Conservation (phyloP, 2,113 vertebrate species). For the Siniperca chuatsi region DNA sequence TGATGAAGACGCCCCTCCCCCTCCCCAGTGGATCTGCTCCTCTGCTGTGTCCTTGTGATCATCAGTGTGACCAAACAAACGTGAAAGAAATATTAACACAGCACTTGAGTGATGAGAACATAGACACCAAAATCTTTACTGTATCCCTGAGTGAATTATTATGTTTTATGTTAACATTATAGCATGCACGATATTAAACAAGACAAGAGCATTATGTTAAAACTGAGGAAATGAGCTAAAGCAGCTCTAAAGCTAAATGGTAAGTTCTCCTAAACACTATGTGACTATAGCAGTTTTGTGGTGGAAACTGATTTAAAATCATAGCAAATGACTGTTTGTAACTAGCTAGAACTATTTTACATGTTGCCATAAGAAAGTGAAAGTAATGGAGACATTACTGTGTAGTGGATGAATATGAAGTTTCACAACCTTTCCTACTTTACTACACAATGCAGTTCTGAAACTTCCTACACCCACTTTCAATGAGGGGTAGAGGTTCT, state of each 20-base stretch:
- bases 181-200: background rate
- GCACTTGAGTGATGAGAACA: background rate
- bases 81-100: background rate
- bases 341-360: background rate
- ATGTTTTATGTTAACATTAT: background rate
- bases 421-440: too few relatives aligned
- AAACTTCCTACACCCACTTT: background rate
- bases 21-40: background rate
- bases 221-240: background rate
- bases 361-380: background rate
- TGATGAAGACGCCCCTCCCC: background rate
- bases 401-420: too few relatives aligned
- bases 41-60: slow-evolving; percentile 1
- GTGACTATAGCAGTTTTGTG: background rate
- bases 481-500: too few relatives aligned
- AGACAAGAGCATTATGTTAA: background rate
- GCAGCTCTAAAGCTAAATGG: background rate
- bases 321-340: too few relatives aligned
- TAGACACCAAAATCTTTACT: background rate
- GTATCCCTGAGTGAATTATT: background rate
- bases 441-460: background rate
- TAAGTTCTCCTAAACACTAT: background rate
- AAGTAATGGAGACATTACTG: too few relatives aligned
- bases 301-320: background rate
- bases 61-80: slow-evolving; percentile 4